Evolutionary conservation across 2,888 invertebrate species (phyloP).

Genomic region (Caradrina kadenii): DNA sequence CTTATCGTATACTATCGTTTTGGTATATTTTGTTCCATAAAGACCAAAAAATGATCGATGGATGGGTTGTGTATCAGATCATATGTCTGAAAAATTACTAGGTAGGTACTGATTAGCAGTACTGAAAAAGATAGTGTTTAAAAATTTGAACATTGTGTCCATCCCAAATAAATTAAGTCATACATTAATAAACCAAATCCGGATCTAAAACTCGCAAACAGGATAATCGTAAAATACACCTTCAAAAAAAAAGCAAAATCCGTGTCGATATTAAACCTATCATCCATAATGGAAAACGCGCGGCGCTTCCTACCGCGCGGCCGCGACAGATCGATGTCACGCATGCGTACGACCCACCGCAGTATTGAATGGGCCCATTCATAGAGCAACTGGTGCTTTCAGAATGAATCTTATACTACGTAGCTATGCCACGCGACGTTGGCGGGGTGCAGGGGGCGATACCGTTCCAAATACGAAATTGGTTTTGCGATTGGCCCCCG

Average conservation of each 20-base stretch:
- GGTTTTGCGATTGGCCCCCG: conserved; percentile 55
- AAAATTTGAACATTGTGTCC: too few species aligned
- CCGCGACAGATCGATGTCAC: conserved; percentile 76
- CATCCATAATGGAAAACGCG: conserved; percentile 56
- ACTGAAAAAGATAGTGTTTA: too few species aligned
- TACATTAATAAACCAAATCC: too few species aligned
- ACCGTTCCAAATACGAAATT: conserved; percentile 56
- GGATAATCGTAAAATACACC: too few species aligned
- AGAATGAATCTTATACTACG: conserved; percentile 77
- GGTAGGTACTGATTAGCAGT: too few species aligned
- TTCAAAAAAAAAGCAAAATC: not conserved
- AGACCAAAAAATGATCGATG: too few species aligned
- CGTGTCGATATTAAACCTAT: conserved; percentile 50
- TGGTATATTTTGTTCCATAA: too few species aligned
- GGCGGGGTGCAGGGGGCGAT: conserved; percentile 58
- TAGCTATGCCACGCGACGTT: conserved; percentile 62
- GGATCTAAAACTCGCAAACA: too few species aligned
- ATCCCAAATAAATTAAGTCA: too few species aligned
- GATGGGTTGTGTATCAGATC: too few species aligned
- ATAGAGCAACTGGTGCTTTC: conserved; percentile 84
- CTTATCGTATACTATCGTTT: too few species aligned
- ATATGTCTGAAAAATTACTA: too few species aligned
- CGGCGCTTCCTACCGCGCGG: conserved; percentile 62
- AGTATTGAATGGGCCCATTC: conserved; percentile 86
- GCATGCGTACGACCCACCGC: conserved; percentile 73